These are phyloP conservation scores for Enteromius treurensis DNA, from an alignment of 2,797 vertebrate genomes.

Conservation along the genomic window DNA sequence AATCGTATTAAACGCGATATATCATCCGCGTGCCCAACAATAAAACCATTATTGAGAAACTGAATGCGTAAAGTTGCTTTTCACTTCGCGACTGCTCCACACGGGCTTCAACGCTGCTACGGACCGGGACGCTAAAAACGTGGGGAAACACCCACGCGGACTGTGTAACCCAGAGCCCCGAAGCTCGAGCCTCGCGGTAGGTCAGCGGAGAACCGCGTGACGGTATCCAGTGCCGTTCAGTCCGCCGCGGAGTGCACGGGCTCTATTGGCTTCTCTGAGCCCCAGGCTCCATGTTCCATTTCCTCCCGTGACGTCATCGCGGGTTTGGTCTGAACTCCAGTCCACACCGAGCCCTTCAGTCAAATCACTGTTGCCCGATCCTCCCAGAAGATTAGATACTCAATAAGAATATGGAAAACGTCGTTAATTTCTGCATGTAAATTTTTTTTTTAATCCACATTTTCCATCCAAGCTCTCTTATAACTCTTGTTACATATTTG, in stretches of 20 bases:
- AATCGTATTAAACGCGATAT: not conserved
- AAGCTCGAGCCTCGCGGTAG: not conserved
- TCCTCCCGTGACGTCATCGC: conserved; percentile 62
- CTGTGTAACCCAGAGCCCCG: not conserved
- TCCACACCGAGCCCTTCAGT: not conserved
- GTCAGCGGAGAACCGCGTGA: not conserved
- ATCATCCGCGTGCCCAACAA: conserved; percentile 38
- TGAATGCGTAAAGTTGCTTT: conserved; percentile 19
- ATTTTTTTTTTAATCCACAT: too few relatives aligned
- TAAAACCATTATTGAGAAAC: conserved; percentile 35
- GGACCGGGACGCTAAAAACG: not conserved
- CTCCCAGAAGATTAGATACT: not conserved
- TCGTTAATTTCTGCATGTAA: not conserved
- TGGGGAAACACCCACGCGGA: not conserved
- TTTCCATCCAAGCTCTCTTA: too few relatives aligned
- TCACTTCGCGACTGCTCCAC: not conserved
- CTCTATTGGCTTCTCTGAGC: conserved; percentile 56
- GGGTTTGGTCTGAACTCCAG: conserved; percentile 16
- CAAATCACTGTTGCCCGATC: not conserved
- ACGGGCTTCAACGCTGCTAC: not conserved
- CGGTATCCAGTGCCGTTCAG: conserved; percentile 45
- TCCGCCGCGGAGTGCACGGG: conserved; percentile 60
- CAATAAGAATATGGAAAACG: not conserved
- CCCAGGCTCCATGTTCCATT: conserved; percentile 64
- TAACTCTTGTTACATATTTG: too few relatives aligned